Base-by-base conservation (phyloP, 2,797 vertebrate species). In the Naso thynnoides region DNA sequence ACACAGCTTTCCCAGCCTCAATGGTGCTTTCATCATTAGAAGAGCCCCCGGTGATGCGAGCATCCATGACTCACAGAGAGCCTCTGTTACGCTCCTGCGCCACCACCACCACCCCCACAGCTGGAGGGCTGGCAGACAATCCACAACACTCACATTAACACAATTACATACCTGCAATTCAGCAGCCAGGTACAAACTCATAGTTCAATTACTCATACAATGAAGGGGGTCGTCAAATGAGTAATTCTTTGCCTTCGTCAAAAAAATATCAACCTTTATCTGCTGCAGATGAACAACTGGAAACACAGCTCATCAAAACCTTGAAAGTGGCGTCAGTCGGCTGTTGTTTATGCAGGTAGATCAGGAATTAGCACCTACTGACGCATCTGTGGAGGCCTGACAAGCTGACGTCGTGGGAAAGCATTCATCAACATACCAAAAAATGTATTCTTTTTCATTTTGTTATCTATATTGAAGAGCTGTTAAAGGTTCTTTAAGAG, bases 51-150 rank as follows among this genome's bases (percentile, higher is more conserved):
- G 52, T 76, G 81, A 81, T 83, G 78, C 48, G 65, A 81, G 77
- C 81, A 69, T 49, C 61, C 65, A 14, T 91, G 91, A 91, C 78
- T 92, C 88, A 91, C 72, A 58, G 21, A 73, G 66, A 33, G 57
- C 70, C 67, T 76, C 45, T 13, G 78, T 49, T 69, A n/a, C 29
- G 8, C 67, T 48, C 49, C 59, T 1, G 70, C 82, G 21, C 57
- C 81, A 41, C 55, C 73, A n/a, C 69, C 33, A 24, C 79, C 77
- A 63, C 86, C 88, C 86, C 86, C 82, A 79, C 82, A 76, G 38
- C 57, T 68, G 48, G 48, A 74, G 48, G 49, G 27, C 52, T 21
- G 45, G 44, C 57, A 29, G 56, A 72, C 50, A 27, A 45, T 41
- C 52, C 21, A 54, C 73, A 29, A 31, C 4, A 10, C 39, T 36